phyloP scores from a whole-genome alignment of 2,113 vertebrate genomes.

The Rafetus swinhoei region DNA sequence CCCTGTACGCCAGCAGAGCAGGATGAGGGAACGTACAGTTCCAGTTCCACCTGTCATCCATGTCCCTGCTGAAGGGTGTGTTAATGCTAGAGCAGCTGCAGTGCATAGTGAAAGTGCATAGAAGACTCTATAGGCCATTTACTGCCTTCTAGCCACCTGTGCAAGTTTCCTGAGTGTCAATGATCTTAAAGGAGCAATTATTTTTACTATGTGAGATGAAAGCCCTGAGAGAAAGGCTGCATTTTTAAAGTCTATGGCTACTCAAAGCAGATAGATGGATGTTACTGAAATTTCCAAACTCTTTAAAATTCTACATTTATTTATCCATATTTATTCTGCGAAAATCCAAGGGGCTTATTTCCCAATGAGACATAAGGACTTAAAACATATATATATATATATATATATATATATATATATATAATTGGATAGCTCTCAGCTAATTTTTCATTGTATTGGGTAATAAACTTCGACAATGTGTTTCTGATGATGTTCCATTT shows the following conservation, averaged over 20 bases:
- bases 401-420: too few relatives aligned
- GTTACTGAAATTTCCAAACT: not conserved
- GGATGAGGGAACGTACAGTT: not conserved
- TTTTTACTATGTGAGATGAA: not conserved
- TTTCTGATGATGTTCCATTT: not conserved
- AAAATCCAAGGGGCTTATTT: not conserved
- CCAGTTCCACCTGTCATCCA: not conserved
- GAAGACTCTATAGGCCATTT: not conserved
- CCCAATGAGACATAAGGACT: not conserved
- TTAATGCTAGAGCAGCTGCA: not conserved
- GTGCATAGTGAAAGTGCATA: not conserved
- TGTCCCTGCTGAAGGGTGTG: not conserved
- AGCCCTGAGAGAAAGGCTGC: not conserved
- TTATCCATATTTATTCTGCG: not conserved
- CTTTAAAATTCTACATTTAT: not conserved
- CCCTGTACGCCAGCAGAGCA: accelerated
- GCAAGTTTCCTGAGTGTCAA: not conserved
- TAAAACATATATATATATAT: not conserved
- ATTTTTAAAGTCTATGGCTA: not conserved
- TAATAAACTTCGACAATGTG: not conserved
- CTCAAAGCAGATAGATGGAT: not conserved
- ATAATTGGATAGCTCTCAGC: not conserved
- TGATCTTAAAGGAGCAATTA: not conserved
- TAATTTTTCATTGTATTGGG: not conserved
- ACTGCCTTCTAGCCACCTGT: not conserved